Conservation (phyloP, 2,888 invertebrate species). For the Melinopterus prodromus region DNA sequence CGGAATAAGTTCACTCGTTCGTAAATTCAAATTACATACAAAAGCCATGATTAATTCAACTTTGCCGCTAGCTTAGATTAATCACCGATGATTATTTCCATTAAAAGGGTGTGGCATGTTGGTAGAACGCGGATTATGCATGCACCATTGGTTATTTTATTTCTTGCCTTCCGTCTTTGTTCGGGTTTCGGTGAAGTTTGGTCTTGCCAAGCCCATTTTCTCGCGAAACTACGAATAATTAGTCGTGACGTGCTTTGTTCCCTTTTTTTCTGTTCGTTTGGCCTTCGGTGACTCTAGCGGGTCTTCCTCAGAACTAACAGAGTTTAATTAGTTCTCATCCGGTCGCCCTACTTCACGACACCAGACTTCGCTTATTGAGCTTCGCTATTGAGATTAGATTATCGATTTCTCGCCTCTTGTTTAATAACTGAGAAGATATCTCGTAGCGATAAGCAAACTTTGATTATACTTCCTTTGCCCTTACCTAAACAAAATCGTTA, state of each 20-base stretch:
- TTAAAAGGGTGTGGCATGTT: neutral
- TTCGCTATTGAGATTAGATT: slow-evolving; percentile 4
- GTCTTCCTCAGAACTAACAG: neutral
- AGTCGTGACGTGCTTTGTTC: slow-evolving; percentile 4
- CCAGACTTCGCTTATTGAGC: neutral
- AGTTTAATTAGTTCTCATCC: neutral
- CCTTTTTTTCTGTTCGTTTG: neutral
- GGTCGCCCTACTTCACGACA: neutral
- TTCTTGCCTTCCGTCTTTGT: neutral
- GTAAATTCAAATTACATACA: neutral
- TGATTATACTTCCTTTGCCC: neutral
- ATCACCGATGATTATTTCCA: neutral
- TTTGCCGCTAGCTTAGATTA: neutral
- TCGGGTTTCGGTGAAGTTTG: neutral
- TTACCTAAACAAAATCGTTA: too few relatives aligned
- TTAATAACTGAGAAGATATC: neutral
- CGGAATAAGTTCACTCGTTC: neutral
- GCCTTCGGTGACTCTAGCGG: neutral
- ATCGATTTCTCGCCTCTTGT: neutral
- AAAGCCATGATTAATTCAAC: neutral
- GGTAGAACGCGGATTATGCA: neutral
- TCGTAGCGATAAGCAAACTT: neutral
- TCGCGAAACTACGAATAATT: neutral
- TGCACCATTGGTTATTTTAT: neutral
- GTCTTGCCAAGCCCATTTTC: neutral